Conservation (phyloP, 2,888 invertebrate species). For the Cephus sareptanus region DNA sequence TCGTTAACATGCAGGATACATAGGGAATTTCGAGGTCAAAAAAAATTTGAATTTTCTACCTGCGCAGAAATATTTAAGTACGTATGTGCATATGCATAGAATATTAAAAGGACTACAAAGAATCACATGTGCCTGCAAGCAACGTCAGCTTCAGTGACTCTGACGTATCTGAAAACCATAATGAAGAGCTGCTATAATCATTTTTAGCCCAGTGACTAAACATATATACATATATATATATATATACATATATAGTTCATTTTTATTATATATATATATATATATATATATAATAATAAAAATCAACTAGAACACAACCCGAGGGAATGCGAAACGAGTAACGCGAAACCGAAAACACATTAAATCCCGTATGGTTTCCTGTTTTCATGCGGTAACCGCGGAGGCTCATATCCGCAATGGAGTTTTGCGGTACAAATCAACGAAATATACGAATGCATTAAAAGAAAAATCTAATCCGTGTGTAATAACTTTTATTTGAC, state of each 20-base stretch:
- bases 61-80: neutral
- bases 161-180: neutral
- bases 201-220: neutral
- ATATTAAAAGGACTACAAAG: neutral
- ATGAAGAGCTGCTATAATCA: neutral
- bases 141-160: neutral
- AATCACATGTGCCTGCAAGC: neutral
- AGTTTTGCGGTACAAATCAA: neutral
- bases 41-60: neutral
- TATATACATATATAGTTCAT: too few species aligned
- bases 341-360: neutral
- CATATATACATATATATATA: too few species aligned
- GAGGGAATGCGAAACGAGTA: neutral
- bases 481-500: neutral
- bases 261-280: neutral
- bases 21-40: neutral
- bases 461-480: neutral
- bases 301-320: neutral
- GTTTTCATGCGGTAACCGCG: neutral
- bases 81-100: neutral
- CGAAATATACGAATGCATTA: neutral
- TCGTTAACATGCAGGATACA: neutral
- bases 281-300: neutral
- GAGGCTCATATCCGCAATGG: neutral
- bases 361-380: neutral